phyloP scores from a whole-genome alignment of 2,113 vertebrate genomes.

The Raja brachyura region DNA sequence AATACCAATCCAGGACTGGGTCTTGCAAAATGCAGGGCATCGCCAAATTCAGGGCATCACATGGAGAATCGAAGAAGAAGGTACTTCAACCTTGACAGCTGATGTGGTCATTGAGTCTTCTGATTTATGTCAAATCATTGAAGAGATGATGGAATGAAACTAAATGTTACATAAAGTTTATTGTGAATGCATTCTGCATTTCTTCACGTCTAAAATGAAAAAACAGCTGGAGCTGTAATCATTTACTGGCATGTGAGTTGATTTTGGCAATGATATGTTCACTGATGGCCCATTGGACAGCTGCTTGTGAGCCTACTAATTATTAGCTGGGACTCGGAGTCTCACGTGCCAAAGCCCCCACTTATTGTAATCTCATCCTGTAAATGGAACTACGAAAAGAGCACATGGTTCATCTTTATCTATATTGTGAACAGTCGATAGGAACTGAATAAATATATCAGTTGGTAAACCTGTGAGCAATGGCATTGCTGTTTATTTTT shows the following conservation, averaged over 20 bases:
- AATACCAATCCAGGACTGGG: background rate
- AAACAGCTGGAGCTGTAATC: constrained; percentile 5
- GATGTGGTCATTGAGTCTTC: background rate
- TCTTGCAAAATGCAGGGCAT: background rate
- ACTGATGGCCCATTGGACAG: constrained; percentile 28
- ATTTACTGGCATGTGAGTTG: background rate
- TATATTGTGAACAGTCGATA: background rate
- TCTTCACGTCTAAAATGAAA: background rate
- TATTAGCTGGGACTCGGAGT: background rate
- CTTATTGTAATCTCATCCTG: background rate
- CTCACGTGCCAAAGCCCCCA: background rate
- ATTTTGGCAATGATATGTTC: background rate
- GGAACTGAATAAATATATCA: background rate
- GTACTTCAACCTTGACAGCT: background rate
- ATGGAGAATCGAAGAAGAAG: background rate
- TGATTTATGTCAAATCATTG: background rate
- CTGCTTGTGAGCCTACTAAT: background rate
- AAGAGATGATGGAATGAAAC: background rate
- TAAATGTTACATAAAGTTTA: background rate
- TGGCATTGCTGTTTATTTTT: background rate
- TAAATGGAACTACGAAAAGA: background rate
- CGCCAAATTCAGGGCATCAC: background rate
- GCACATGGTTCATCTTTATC: background rate
- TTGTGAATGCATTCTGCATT: background rate
- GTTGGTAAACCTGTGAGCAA: background rate